phyloP scores from a whole-genome alignment of 1,140 invertebrate species.

The Lethrus apterus region DNA sequence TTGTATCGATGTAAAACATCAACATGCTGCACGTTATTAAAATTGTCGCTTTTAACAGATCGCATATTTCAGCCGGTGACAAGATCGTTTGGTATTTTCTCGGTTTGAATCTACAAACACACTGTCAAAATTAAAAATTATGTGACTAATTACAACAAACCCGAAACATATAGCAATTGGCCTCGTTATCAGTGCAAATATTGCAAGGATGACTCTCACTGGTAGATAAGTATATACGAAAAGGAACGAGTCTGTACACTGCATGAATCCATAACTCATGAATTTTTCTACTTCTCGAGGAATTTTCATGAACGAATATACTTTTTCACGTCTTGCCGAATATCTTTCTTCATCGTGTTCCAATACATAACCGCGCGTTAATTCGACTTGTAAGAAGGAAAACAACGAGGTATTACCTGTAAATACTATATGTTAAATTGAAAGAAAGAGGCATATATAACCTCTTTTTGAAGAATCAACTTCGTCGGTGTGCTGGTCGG shows the following conservation, averaged over 20 bases:
- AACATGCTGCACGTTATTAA: slow-evolving; percentile 76
- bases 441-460: slow-evolving; percentile 16
- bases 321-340: slow-evolving; percentile 86
- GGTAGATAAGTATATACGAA: slow-evolving; percentile 98
- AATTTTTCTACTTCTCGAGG: slow-evolving; percentile 90
- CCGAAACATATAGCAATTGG: slow-evolving; percentile 65
- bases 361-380: slow-evolving; percentile 83
- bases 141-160: no score
- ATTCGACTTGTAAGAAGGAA: slow-evolving; percentile 76
- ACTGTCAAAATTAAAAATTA: neutral
- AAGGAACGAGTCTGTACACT: slow-evolving; percentile 96
- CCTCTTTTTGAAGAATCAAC: slow-evolving; percentile 27
- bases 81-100: slow-evolving; percentile 40
- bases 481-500: slow-evolving; percentile 20
- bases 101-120: neutral
- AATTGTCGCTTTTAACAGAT: slow-evolving; percentile 88
- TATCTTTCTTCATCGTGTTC: slow-evolving; percentile 93
- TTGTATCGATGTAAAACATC: slow-evolving; percentile 90
- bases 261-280: slow-evolving; percentile 93
- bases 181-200: slow-evolving; percentile 69
- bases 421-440: slow-evolving; percentile 18
- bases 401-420: slow-evolving; percentile 50
- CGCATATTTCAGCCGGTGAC: slow-evolving; percentile 91
- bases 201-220: slow-evolving; percentile 78
- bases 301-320: slow-evolving; percentile 96